Percentiles rank a stretch among this genome's conserved stretches.
Evolutionary conservation across 2,888 invertebrate genomes (phyloP).

Genomic region (Mamestra brassicae): DNA sequence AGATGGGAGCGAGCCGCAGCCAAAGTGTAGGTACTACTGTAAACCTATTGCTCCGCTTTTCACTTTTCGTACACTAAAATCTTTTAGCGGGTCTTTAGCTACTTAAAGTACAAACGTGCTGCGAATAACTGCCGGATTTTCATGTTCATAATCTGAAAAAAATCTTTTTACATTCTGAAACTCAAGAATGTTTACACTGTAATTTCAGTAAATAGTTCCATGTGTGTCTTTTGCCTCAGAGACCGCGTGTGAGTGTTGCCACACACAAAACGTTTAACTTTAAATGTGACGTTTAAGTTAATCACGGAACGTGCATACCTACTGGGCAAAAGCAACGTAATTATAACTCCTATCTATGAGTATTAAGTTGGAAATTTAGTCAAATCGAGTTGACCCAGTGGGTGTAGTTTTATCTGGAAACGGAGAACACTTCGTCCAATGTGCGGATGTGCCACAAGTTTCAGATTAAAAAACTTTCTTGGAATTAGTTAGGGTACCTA

Average conservation of each 20-base stretch:
- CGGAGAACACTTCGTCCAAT: conserved; percentile 35
- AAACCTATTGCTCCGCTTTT: conserved; percentile 20
- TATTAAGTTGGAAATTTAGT: conserved; percentile 38
- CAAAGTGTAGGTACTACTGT: background rate
- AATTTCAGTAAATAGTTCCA: background rate
- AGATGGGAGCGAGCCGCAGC: background rate
- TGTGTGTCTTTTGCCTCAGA: background rate
- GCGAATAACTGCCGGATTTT: conserved; percentile 27
- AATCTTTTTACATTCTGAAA: background rate
- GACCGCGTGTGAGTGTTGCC: background rate
- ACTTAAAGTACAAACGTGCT: conserved; percentile 24
- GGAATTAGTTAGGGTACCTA: conserved; percentile 45
- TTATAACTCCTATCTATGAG: conserved; percentile 32
- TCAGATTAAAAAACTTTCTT: conserved; percentile 67
- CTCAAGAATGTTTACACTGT: background rate
- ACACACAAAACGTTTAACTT: conserved; percentile 14
- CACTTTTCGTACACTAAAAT: conserved; percentile 28
- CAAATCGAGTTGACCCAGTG: conserved; percentile 41
- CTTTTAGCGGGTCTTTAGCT: conserved; percentile 20
- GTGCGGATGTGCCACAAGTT: conserved; percentile 51
- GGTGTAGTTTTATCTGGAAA: conserved; percentile 39
- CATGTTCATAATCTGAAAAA: conserved; percentile 13
- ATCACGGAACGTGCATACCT: conserved; percentile 20
- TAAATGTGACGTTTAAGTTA: conserved; percentile 35
- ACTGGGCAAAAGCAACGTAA: conserved; percentile 20